Conservation (phyloP, 2,888 invertebrate species). For the Autographa pulchrina region DNA sequence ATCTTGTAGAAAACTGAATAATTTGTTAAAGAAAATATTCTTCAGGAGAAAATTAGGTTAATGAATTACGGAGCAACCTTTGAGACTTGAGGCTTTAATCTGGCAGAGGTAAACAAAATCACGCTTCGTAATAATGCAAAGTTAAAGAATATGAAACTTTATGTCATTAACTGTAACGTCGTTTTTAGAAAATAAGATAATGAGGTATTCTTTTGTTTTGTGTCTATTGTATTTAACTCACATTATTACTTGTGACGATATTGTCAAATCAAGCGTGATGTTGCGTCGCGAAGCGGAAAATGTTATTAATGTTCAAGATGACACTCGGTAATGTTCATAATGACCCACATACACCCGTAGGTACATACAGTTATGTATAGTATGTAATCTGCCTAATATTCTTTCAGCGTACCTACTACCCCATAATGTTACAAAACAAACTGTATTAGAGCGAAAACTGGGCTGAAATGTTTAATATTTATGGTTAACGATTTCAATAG, state of each 20-base stretch:
- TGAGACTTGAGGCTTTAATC: constrained; percentile 34
- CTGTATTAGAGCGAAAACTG: background rate
- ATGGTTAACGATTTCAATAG: background rate
- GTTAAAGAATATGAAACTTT: constrained; percentile 14
- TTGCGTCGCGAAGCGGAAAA: constrained; percentile 18
- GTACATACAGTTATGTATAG: background rate
- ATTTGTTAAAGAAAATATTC: constrained; percentile 60
- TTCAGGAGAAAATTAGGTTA: constrained; percentile 45
- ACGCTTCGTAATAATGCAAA: constrained; percentile 20
- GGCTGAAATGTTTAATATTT: background rate
- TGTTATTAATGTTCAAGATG: constrained; percentile 7
- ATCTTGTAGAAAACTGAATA: constrained; percentile 62
- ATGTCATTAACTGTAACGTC: constrained; percentile 11
- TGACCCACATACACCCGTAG: background rate
- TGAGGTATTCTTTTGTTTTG: background rate
- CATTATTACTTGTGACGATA: background rate
- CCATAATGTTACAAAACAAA: background rate
- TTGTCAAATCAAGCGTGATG: constrained; percentile 7
- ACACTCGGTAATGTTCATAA: background rate
- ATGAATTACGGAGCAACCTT: constrained; percentile 31
- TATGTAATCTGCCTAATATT: background rate
- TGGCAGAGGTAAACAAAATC: constrained; percentile 19
- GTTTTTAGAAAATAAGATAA: background rate
- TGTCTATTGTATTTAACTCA: background rate
- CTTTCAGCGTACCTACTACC: background rate